Base-by-base conservation (phyloP, 2,888 invertebrate genomes). In the Electrophaes corylata region DNA sequence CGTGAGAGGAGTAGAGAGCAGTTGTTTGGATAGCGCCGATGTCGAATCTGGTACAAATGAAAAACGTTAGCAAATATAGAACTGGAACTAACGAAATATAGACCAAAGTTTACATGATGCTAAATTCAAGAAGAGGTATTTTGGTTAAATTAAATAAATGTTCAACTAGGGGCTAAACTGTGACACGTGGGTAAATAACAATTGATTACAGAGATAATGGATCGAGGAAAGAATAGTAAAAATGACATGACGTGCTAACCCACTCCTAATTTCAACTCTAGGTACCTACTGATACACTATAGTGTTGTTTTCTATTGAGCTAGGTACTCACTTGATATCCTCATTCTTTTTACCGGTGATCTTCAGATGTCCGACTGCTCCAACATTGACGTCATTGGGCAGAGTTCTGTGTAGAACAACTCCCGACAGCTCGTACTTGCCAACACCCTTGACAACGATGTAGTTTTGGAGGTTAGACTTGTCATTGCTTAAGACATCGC, bases 391-490 rank as follows among this genome's bases (percentile, higher is more conserved):
- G 62, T 94, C 93, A 51, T 93, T 92, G 0, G 91, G 86, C 67
- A 91, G 91, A 3, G 89, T 78, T 49, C 89, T 92, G 72, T 95
- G 94, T 0, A 86, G 81, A 0, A 95, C 82, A 0, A 92, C 90
- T 45, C 94, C 94, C 23, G 93, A 93, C 0, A 94, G 79, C 69
- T 94, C 93, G 70, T 94, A 93, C 72, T 93, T 95, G 48, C 93
- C 94, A 10, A 94, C 92, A 43, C 93, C 92, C 23, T 93, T 93
- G 12, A 95, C 67, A 3, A 91, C 89, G 6, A 96, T 59, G 33
- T 91, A 92, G 69, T 94, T 93, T 39, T 92, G 91, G 39, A 94
- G 90, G 73, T 95, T 94, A 0, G 94, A 94, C 72, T 94, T 94
- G 26, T 92, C 89, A 11, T 84, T 80, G 0, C 92, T 92, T 0